A percentile compares a stretch with the other conserved stretches of the same genome.
Evolutionary conservation across 2,888 invertebrate species (phyloP).

Genomic region (Andrena marginata): DNA sequence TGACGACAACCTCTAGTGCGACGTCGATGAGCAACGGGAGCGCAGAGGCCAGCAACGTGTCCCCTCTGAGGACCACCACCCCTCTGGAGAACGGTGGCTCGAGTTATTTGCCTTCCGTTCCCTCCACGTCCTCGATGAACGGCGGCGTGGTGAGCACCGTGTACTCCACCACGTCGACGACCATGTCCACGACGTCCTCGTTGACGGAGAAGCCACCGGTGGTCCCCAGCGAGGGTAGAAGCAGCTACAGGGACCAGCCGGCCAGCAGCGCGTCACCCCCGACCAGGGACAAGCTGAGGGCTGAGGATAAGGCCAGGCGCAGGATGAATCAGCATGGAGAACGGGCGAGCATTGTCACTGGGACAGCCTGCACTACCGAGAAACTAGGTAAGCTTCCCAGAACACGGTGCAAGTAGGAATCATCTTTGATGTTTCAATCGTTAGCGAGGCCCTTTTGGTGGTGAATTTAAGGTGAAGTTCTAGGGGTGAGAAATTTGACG

Average conservation of each 20-base stretch:
- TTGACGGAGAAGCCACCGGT: conserved; percentile 80
- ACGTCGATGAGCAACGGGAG: conserved; percentile 73
- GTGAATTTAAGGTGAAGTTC: neutral
- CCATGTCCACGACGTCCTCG: conserved; percentile 50
- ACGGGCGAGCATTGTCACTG: conserved; percentile 58
- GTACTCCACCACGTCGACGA: conserved; percentile 53
- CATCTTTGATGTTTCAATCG: neutral
- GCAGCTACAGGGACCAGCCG: conserved; percentile 88
- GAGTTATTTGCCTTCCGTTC: conserved; percentile 54
- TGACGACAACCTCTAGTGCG: conserved; percentile 81
- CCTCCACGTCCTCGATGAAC: conserved; percentile 68
- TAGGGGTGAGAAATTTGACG: too few relatives aligned
- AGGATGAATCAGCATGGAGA: conserved; percentile 80
- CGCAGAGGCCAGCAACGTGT: conserved; percentile 62
- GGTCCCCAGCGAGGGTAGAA: conserved; percentile 70
- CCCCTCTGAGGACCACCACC: conserved; percentile 70
- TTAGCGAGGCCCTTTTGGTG: neutral
- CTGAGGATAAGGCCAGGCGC: conserved; percentile 90
- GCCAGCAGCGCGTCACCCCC: conserved; percentile 93
- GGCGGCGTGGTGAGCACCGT: conserved; percentile 54
- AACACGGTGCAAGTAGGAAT: neutral
- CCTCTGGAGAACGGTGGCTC: conserved; percentile 76
- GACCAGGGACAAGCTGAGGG: conserved; percentile 91
- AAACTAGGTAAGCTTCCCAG: conserved; percentile 78
- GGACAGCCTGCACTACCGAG: conserved; percentile 72